These are phyloP conservation scores for Plebejus anna DNA, from an alignment of 2,888 invertebrate genomes.

Conservation along the genomic window DNA sequence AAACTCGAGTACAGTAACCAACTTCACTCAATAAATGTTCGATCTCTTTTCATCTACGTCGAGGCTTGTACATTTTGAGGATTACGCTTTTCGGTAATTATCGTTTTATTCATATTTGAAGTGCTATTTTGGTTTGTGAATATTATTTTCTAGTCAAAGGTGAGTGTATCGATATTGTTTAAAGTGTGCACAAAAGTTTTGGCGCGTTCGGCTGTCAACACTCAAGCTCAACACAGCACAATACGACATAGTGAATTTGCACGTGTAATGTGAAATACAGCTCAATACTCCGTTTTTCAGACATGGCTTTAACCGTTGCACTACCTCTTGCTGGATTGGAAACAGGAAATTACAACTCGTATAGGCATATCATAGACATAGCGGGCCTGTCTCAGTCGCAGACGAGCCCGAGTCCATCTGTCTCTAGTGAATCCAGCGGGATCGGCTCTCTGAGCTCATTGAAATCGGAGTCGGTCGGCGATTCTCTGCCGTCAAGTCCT, in stretches of 20 bases:
- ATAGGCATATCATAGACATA: slow-evolving; percentile 75
- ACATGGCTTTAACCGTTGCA: slow-evolving; percentile 82
- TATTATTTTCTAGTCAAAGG: slow-evolving; percentile 46
- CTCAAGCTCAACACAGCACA: slow-evolving; percentile 59
- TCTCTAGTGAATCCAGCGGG: slow-evolving; percentile 82
- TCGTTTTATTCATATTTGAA: slow-evolving; percentile 55
- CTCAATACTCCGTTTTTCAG: slow-evolving; percentile 64
- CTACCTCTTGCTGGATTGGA: slow-evolving; percentile 80
- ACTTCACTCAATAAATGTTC: slow-evolving; percentile 76
- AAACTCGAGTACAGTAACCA: slow-evolving; percentile 57
- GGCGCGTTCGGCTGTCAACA: slow-evolving; percentile 76
- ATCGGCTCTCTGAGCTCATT: slow-evolving; percentile 79
- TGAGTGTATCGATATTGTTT: slow-evolving; percentile 46
- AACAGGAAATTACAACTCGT: slow-evolving; percentile 74
- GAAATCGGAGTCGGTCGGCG: slow-evolving; percentile 73
- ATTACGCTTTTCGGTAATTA: slow-evolving; percentile 76
- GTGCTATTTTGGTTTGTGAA: slow-evolving; percentile 45
- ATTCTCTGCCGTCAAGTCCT: slow-evolving; percentile 75
- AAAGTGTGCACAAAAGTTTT: slow-evolving; percentile 58
- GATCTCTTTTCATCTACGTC: slow-evolving; percentile 73
- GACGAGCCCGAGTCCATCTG: slow-evolving; percentile 78
- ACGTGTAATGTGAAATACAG: slow-evolving; percentile 70
- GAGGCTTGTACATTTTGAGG: slow-evolving; percentile 72
- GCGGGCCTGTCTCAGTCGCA: slow-evolving; percentile 72
- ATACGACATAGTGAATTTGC: slow-evolving; percentile 61